Conservation (phyloP, 2,113 vertebrate genomes). For the Alexandromys fortis region DNA sequence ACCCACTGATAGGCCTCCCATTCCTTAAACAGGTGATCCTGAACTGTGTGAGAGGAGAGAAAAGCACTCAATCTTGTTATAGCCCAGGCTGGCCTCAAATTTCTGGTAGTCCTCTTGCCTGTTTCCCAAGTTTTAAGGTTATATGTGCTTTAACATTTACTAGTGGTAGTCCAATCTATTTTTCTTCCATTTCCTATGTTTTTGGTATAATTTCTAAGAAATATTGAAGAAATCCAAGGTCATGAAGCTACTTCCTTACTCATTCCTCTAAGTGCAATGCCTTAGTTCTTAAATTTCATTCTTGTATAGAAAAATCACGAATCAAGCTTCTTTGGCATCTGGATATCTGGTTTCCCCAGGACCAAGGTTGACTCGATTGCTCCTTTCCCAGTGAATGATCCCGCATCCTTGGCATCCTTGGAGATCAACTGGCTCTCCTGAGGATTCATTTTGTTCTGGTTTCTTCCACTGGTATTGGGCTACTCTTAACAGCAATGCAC, state of each 20-base stretch:
- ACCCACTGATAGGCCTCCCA: not conserved
- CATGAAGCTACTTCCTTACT: not conserved
- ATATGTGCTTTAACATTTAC: not conserved
- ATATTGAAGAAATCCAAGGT: not conserved
- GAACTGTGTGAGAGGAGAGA: not conserved
- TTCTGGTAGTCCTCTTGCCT: not conserved
- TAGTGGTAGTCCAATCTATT: not conserved
- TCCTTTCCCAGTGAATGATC: not conserved
- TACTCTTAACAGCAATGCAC: not conserved
- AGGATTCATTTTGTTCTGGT: not conserved
- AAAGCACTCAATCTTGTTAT: not conserved
- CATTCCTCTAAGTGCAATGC: not conserved
- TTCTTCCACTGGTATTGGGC: not conserved
- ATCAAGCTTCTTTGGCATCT: not conserved
- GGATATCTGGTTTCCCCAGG: not conserved
- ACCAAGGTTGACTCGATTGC: too few relatives aligned
- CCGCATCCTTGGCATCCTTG: not conserved
- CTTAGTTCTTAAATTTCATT: slow-evolving; percentile 41
- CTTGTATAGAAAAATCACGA: not conserved
- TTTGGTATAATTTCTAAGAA: slow-evolving; percentile 22
- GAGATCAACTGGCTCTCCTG: not conserved
- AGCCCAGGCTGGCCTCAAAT: not conserved
- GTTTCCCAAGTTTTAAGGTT: not conserved
- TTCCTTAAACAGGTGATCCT: not conserved
- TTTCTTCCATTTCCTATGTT: not conserved